These are phyloP conservation scores for Drosophila pseudotakahashii DNA, from an alignment of 2,888 invertebrate genomes.

Conservation along the genomic window DNA sequence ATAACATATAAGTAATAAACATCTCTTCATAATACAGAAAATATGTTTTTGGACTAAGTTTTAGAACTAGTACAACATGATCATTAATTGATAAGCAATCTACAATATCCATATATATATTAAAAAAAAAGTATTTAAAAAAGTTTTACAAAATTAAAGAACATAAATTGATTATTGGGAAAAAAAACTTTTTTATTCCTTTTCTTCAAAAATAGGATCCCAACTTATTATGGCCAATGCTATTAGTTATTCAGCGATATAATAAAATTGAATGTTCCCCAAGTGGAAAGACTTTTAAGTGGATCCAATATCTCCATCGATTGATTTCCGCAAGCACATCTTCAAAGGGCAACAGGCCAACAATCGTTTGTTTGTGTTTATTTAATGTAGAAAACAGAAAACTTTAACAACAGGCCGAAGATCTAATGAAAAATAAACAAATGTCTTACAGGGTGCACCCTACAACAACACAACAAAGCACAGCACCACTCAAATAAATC, in stretches of 20 bases:
- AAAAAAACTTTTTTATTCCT: no score
- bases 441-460: constrained; percentile 27
- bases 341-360: constrained; percentile 21
- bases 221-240: neutral
- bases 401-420: constrained; percentile 23
- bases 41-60: no score
- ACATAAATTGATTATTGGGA: no score
- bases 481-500: constrained; percentile 17
- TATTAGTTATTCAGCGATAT: neutral
- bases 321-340: constrained; percentile 58
- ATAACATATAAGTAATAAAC: no score
- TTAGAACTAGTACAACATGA: no score
- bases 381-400: constrained; percentile 16
- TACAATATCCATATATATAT: no score
- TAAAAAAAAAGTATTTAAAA: no score
- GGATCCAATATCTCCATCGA: constrained; percentile 40
- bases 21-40: no score
- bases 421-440: constrained; percentile 70
- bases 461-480: neutral
- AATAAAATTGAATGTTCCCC: constrained; percentile 18
- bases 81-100: no score
- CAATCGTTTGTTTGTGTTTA: constrained; percentile 14
- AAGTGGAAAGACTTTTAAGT: constrained; percentile 35
- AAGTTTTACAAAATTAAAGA: no score
- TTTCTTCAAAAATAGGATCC: neutral